Evolutionary conservation across 2,113 vertebrate species (phyloP).

Genomic region (Varanus komodoensis): DNA sequence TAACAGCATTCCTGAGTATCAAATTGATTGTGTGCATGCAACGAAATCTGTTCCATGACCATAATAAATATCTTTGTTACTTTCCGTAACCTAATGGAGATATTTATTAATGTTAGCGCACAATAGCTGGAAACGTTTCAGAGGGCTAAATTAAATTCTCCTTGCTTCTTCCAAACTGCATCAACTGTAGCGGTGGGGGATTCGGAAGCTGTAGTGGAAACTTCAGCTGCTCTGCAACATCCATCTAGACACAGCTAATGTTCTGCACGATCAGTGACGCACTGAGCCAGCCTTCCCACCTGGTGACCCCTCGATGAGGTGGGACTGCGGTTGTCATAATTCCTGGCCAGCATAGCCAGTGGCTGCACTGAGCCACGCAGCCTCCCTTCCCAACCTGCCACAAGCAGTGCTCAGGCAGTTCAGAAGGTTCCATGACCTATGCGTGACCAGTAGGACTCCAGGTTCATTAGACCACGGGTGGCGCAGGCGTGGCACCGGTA

Average conservation of each 20-base stretch:
- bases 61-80: constrained; percentile 11
- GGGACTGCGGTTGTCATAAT: too few species aligned
- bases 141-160: neutral
- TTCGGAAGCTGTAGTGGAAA: neutral
- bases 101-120: constrained; percentile 25
- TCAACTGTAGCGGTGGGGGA: neutral
- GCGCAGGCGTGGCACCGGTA: too few species aligned
- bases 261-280: neutral
- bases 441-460: too few species aligned
- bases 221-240: neutral
- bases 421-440: too few species aligned
- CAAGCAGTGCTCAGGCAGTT: too few species aligned
- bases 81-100: constrained; percentile 21
- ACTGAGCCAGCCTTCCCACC: neutral
- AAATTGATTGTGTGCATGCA: constrained; percentile 9
- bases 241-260: neutral
- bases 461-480: too few species aligned
- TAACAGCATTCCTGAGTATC: neutral
- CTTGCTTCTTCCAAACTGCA: neutral
- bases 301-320: too few species aligned
- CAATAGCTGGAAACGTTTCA: neutral
- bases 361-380: too few species aligned
- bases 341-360: too few species aligned
- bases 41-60: neutral
- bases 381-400: too few species aligned